Conservation (phyloP, 2,797 vertebrate species). For the Dendrocincla tyrannina region DNA sequence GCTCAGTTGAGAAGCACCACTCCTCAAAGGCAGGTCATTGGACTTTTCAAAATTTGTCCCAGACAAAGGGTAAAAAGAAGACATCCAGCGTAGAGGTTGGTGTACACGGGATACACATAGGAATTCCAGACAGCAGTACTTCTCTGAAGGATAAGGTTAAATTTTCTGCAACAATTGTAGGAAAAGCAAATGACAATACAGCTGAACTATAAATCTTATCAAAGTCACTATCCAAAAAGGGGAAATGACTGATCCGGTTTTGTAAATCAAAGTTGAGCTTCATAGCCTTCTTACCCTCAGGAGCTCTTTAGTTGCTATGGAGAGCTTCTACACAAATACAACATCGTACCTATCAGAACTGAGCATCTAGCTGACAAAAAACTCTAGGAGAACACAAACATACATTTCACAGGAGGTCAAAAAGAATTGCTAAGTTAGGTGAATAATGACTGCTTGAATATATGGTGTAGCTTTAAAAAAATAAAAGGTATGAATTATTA, state of each 20-base stretch:
- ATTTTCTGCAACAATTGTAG: background rate
- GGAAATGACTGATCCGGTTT: background rate
- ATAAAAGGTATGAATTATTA: background rate
- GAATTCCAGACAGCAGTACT: background rate
- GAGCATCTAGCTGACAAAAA: slow-evolving; percentile 11
- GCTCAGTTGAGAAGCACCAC: background rate
- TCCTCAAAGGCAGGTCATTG: background rate
- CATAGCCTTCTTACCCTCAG: slow-evolving; percentile 1
- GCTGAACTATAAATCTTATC: background rate
- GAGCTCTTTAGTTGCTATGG: slow-evolving; percentile 48
- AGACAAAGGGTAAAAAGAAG: background rate
- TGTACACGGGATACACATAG: background rate
- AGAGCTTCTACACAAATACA: slow-evolving; percentile 29
- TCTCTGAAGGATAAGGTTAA: background rate
- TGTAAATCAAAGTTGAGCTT: slow-evolving; percentile 45
- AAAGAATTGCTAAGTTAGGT: slow-evolving; percentile 2
- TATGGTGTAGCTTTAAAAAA: background rate
- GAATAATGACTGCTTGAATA: slow-evolving; percentile 26
- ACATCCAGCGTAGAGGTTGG: fast-evolving
- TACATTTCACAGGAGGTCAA: background rate
- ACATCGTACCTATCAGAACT: background rate
- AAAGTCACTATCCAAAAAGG: slow-evolving; percentile 1
- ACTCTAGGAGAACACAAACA: background rate
- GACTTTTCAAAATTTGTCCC: background rate
- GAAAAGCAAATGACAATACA: background rate